Evolutionary conservation across 2,113 vertebrate genomes (phyloP).

Genomic region (Piaya cayana): DNA sequence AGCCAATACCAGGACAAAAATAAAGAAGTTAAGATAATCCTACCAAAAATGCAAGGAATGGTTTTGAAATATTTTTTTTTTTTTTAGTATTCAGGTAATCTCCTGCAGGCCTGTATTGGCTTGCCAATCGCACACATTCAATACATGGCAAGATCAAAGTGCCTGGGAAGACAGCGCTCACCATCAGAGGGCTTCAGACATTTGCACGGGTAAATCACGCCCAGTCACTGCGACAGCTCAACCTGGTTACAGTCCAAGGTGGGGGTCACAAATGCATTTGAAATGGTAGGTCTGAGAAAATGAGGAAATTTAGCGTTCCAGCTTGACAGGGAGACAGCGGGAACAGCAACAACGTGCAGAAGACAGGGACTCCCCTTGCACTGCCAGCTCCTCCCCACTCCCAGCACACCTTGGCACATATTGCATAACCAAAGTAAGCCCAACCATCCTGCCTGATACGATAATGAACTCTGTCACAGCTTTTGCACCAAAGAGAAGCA

Average conservation of each 20-base stretch:
- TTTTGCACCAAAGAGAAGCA: not conserved
- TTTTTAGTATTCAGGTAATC: not conserved
- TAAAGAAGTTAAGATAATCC: not conserved
- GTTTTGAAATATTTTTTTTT: not conserved
- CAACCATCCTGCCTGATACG: constrained; percentile 12
- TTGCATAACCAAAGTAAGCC: constrained; percentile 40
- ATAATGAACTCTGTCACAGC: constrained; percentile 38
- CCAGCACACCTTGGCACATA: not conserved
- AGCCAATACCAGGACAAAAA: not conserved
- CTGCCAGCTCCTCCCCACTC: not conserved
- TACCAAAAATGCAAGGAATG: constrained; percentile 4
- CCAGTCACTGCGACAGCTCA: not conserved
- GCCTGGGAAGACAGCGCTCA: not conserved
- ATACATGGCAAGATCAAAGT: not conserved
- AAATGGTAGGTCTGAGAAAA: not conserved
- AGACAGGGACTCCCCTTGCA: not conserved
- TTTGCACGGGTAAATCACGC: not conserved
- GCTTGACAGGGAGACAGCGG: not conserved
- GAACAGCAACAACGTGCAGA: rapidly evolving
- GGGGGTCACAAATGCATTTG: not conserved
- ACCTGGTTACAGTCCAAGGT: not conserved
- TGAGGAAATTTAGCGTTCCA: not conserved
- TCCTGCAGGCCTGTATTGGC: not conserved
- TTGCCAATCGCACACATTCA: not conserved
- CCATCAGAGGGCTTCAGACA: not conserved